A percentile compares a stretch with the other conserved stretches of the same genome.
These are phyloP conservation scores for Henicopernis longicauda DNA, from an alignment of 2,113 vertebrate genomes.

Conservation along the genomic window DNA sequence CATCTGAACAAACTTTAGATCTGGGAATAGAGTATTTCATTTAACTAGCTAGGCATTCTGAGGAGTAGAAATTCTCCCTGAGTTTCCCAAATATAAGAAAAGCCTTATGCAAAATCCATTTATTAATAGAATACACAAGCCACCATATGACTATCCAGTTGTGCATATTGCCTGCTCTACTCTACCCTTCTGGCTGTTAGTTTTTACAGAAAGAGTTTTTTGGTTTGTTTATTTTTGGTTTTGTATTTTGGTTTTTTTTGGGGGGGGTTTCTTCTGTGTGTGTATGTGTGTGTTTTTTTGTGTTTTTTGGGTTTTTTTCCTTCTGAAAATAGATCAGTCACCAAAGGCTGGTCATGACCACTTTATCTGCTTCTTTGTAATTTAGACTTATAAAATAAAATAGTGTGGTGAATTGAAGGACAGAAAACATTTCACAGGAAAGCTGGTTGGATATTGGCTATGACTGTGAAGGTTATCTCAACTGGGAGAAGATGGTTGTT, in stretches of 20 bases:
- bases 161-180: neutral
- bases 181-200: neutral
- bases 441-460: neutral
- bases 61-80: neutral
- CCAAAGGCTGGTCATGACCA: neutral
- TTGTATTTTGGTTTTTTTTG: neutral
- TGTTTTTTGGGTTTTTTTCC: too few species aligned
- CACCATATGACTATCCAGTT: neutral
- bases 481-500: neutral
- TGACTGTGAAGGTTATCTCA: neutral
- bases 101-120: neutral
- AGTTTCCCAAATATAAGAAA: neutral
- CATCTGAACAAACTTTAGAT: neutral
- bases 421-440: neutral
- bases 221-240: neutral
- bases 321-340: neutral
- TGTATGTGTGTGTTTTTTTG: fast-evolving
- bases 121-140: neutral
- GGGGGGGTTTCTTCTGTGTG: too few species aligned
- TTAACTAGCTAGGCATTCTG: neutral
- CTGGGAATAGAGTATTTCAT: neutral
- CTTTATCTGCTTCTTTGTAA: neutral
- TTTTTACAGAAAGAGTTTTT: neutral
- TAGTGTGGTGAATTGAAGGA: neutral
- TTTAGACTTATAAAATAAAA: neutral